Conservation (phyloP, 2,113 vertebrate genomes). For the Mugil cephalus region DNA sequence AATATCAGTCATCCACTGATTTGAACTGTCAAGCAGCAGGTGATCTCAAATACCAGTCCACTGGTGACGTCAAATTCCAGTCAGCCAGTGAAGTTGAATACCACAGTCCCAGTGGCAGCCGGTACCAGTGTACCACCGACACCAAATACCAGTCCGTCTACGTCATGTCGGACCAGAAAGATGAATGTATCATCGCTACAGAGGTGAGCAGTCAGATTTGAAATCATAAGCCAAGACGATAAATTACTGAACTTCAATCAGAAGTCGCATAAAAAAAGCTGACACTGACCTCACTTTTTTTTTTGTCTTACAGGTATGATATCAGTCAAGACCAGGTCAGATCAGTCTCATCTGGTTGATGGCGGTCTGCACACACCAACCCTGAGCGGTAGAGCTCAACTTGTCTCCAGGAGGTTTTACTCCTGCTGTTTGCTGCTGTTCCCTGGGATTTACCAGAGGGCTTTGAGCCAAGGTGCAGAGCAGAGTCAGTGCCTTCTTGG, state of each 20-base stretch:
- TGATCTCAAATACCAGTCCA: constrained; percentile 79
- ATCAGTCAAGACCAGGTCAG: constrained; percentile 57
- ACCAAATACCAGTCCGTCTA: constrained; percentile 99
- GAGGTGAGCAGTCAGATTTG: constrained; percentile 88
- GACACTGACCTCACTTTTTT: constrained; percentile 6
- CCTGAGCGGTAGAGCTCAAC: constrained; percentile 87
- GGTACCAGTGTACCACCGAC: constrained; percentile 76
- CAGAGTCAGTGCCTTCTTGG: constrained; percentile 51
- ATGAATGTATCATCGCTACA: constrained; percentile 98
- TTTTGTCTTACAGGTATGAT: constrained; percentile 89
- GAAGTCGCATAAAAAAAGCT: neutral
- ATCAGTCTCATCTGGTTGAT: constrained; percentile 53
- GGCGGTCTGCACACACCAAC: constrained; percentile 73
- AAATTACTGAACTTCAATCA: neutral
- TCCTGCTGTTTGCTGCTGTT: constrained; percentile 97
- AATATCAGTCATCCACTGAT: constrained; percentile 84
- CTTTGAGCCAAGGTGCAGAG: constrained; percentile 69
- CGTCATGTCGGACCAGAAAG: constrained; percentile 96
- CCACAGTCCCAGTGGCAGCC: constrained; percentile 59
- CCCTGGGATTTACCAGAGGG: constrained; percentile 82
- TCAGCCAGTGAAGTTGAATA: constrained; percentile 64
- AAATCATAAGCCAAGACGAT: neutral
- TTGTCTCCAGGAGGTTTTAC: constrained; percentile 91
- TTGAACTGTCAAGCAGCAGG: constrained; percentile 50
- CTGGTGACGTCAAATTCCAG: constrained; percentile 57